These are phyloP conservation scores for Dexiosoma caninum DNA, from an alignment of 2,888 invertebrate species.

Conservation along the genomic window DNA sequence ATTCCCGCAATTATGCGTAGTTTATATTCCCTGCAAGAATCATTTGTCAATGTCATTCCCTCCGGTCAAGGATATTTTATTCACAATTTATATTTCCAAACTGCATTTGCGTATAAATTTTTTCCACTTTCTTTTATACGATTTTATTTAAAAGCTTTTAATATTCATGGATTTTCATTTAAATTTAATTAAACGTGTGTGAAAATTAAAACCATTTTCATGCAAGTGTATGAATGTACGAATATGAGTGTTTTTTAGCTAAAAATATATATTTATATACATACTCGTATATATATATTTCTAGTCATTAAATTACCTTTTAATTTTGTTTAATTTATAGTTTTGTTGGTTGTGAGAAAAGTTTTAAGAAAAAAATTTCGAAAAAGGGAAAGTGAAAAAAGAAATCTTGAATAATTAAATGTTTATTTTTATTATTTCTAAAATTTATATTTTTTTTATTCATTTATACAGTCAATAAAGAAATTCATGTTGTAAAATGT, in stretches of 20 bases:
- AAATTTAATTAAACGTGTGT: conserved; percentile 1
- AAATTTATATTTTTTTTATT: no score
- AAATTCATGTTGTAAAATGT: neutral
- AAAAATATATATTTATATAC: neutral
- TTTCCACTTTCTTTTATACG: no score
- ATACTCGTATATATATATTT: no score
- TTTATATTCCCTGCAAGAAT: no score
- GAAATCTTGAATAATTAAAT: neutral
- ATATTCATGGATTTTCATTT: conserved; percentile 4
- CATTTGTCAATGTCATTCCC: neutral
- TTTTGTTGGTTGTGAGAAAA: neutral
- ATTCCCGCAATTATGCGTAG: no score
- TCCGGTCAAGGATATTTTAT: conserved; percentile 14
- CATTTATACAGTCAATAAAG: conserved; percentile 30
- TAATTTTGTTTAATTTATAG: neutral
- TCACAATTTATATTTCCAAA: neutral
- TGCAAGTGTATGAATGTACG: no score
- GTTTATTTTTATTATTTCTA: no score
- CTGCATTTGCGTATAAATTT: no score
- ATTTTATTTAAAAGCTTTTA: no score
- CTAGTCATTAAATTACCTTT: no score
- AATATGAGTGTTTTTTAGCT: neutral
- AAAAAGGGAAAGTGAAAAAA: neutral
- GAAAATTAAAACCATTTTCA: neutral
- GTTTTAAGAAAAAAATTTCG: neutral